Evolutionary conservation across 64 coral and sea anemone genomes (phyloP), one percentile per base, ranked within the genome.

Genomic region (Exaiptasia diaphana): DNA sequence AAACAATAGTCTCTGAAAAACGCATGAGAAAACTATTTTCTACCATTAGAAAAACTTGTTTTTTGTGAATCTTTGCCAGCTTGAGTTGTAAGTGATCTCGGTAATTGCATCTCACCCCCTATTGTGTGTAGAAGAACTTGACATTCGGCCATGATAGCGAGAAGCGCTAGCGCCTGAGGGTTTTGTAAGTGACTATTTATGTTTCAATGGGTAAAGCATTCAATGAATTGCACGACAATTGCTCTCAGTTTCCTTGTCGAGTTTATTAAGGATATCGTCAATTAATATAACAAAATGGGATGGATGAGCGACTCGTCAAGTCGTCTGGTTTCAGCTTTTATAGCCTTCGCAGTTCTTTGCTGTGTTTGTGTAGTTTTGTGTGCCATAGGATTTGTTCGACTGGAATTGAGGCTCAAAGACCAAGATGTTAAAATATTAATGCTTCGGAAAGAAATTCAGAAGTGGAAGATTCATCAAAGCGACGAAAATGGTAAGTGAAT

Each of bases 361-460:
- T 41, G 38, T 26, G 12, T 64, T n/a, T 82, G 42, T 24, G 64
- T 50, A 9, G 31, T 82, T 7, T 9, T 82, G 50, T 35, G 43
- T 38, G 10, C 40, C 42, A 32, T 58, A 15, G 43, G 63, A 37
- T 50, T 82, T 65, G 48, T 82, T 6, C 44, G 79, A 68, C 5
- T 82, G 79, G 79, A 82, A 24, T 49, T 82, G 41, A 52, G 69
- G 65, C 45, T 82, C 32, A 45, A 28, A 35, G 18, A 38, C 5
- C 65, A 50, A 13, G 65, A 70, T 43, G 43, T 53, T 14, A 70
- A 67, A 53, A 52, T 82, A 11, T 26, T 25, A 15, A n/a, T n/a
- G 11, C 38, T 82, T 37, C 41, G 69, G 64, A 45, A 71, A 69
- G 29, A 69, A 13, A 41, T 68, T n/a, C 61, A 40, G 33, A 70